Evolutionary conservation across 2,113 vertebrate species (phyloP), one percentile per base, ranked within the genome.

Genomic region (Brienomyrus brachyistius): DNA sequence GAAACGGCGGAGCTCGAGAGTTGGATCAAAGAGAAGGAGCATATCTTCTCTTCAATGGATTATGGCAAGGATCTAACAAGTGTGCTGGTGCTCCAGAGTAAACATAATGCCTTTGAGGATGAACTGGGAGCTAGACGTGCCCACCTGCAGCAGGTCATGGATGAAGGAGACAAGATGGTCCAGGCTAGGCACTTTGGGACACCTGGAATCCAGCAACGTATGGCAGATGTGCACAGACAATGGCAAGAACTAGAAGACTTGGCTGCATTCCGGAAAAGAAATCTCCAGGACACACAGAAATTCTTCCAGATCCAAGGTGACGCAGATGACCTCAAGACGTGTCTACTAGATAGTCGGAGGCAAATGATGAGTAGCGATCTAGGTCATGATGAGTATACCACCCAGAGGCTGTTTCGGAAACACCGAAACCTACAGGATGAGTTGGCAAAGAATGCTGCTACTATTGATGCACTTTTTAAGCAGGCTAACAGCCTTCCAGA

Each of bases 301-400:
- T 99, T 98, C 94, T 99, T 98, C 96, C 98, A 99, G 95, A 98
- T 99, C 93, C 98, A 99, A 91, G 97, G 96, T 0, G 98, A 99
- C 4, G 97, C 97, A 0, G 97, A 98, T 11, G 98, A 99, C 50
- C 93, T 99, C 62, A 97, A 96, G 45, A 94, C 96, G 62, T 97
- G 96, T 96, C 93, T 99, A 86, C 93, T 96, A 90, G 97, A 98
- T 0, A 95, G 97, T 13, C 95, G 94, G 84, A 95, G 97, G 83
- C 94, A 97, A 86, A 97, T 97, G 90, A 96, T 92, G 2, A 93
- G 93, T 0, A 94, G 97, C 0, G 98, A 99, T 1, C 92, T 98
- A 1, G 98, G 98, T 1, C 97, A 97, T 3, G 98, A 99, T 0
- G 98, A 99, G 89, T 97, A 97, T 89, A 97, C 96, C 88, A 99